Base-by-base conservation (phyloP, 53 echinoderm and acorn worm genomes). In the Paelopatides confundens region DNA sequence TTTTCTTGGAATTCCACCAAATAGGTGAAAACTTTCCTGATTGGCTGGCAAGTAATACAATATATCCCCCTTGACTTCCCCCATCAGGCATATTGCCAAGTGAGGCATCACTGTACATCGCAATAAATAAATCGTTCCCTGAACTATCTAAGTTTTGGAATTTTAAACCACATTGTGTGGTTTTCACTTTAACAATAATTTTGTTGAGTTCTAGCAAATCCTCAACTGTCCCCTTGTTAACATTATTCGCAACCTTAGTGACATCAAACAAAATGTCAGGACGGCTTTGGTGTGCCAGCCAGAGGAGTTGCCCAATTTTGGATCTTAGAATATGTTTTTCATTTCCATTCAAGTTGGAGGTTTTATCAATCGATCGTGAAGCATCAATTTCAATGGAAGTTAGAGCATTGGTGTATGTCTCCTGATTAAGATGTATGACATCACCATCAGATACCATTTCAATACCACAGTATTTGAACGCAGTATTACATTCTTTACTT, bases 381-480 rank as follows among this genome's bases (percentile, higher is more conserved):
- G 53, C 33, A 29, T 33, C 35, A 23, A 87, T 53, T 17, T 49
- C 49, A 50, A 76, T 87, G 33, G 87, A 8, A 52, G 6, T 71
- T 3, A 68, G 43, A 12, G 36, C 39, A 34, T 53, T 71, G 32
- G 76, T 74, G 46, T 87, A 87, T 2, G 71, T 8, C 31, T 53
- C 62, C 47, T 87, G 76, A 87, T 71, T 32, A 30, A 87, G 35
- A 58, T 71, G 34, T 21, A 87, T 37, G 34, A 33, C 71, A n/a
- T 76, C 35, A 51, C 29, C 48, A 67, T 18, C 18, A 8, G 26
- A 26, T 18, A 67, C 26, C 7, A 87, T 35, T 52, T 54, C 76
- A 87, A 87, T 76, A 49, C 87, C 87, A 87, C 71, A 74, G 32
- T 87, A 87, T 35, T 58, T 71, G 33, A 87, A 74, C 31, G 62